A percentile compares a stretch with the other conserved stretches of the same genome.
Evolutionary conservation across 1,140 invertebrate species (phyloP).

Genomic region (Lasioglossum baleicum): DNA sequence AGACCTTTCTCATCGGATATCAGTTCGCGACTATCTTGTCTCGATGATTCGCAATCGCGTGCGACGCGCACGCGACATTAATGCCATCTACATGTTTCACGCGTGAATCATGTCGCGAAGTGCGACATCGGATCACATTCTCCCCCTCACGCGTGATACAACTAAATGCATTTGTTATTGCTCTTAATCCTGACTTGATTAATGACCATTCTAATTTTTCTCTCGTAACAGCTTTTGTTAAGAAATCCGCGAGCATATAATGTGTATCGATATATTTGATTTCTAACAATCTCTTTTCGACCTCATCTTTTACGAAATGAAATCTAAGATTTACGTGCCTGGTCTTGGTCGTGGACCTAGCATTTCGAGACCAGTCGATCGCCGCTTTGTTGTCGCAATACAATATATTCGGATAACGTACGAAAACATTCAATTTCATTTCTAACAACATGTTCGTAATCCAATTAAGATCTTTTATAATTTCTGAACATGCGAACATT

Average conservation of each 20-base stretch:
- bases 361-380: background rate
- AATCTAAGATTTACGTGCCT: conserved; percentile 17
- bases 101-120: no score
- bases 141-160: no score
- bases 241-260: conserved; percentile 13
- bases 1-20: no score
- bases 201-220: conserved; percentile 19
- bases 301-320: conserved; percentile 21
- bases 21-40: no score
- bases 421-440: background rate
- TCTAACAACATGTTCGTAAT: background rate
- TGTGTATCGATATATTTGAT: background rate
- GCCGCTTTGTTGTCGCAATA: conserved; percentile 25
- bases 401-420: background rate
- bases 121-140: no score
- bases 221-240: conserved; percentile 4
- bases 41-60: no score
- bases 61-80: no score
- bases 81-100: no score
- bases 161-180: no score
- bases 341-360: background rate
- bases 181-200: no score
- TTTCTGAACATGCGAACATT: conserved; percentile 11
- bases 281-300: background rate
- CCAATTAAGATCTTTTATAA: conserved; percentile 1